A percentile compares a stretch with the other conserved stretches of the same genome.
Conservation (phyloP, 2,888 invertebrate species). For the Hirtodrosophila cameraria region DNA sequence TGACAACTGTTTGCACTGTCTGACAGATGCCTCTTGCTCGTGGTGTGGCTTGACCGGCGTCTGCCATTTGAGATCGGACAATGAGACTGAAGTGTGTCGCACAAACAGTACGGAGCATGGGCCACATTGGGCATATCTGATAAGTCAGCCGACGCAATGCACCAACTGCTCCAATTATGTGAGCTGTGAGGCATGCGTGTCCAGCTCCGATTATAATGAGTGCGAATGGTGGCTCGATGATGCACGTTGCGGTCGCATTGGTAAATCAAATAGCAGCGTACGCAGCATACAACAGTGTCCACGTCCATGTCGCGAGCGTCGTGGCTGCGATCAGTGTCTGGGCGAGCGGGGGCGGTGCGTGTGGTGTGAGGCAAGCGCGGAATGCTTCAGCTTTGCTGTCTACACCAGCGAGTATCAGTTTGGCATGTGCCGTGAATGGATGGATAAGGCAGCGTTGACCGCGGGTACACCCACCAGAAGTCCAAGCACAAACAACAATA, state of each 20-base stretch:
- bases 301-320: constrained; percentile 91
- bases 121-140: constrained; percentile 90
- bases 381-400: constrained; percentile 97
- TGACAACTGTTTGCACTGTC: constrained; percentile 93
- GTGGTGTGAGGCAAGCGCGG: constrained; percentile 96
- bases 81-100: constrained; percentile 86
- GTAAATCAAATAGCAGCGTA: constrained; percentile 89
- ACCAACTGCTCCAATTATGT: constrained; percentile 95
- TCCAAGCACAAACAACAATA: constrained; percentile 1
- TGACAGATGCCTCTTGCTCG: constrained; percentile 94
- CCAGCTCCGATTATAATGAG: constrained; percentile 86
- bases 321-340: constrained; percentile 92
- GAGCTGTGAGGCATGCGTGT: constrained; percentile 93
- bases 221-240: constrained; percentile 98
- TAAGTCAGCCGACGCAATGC: constrained; percentile 92
- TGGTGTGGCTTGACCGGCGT: constrained; percentile 93
- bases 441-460: constrained; percentile 89
- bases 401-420: constrained; percentile 97
- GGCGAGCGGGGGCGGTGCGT: constrained; percentile 95
- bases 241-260: constrained; percentile 92
- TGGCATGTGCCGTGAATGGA: constrained; percentile 96
- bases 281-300: constrained; percentile 89
- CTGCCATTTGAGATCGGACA: constrained; percentile 88
- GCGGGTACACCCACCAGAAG: constrained; percentile 58
- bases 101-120: constrained; percentile 60